Evolutionary conservation across 1,140 invertebrate genomes (phyloP), one percentile per base, ranked within the genome.

Genomic region (Aphelenchoides besseyi): DNA sequence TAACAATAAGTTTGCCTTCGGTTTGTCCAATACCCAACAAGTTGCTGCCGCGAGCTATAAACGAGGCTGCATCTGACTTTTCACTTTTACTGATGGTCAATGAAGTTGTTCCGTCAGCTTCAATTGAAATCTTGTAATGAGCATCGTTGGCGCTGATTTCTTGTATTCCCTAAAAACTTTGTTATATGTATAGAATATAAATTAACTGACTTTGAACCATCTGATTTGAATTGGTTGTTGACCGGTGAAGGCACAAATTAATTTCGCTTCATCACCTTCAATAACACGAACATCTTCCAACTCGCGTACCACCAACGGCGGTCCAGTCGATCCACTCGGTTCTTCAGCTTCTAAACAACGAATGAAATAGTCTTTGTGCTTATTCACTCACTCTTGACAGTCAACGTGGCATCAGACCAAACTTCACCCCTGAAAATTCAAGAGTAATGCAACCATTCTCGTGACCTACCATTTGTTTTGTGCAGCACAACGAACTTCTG

Each of bases 231-330:
- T 92, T 71, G 92, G 88, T 0, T 93, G 93, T 87, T 93, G 93
- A 9, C 91, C 92, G 86, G 92, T 91, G 8, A 96, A 91, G 87
- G 92, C 90, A 78, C 85, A 85, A 84, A 93, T 91, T 77, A 96
- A 94, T 84, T 92, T 91, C 9, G 93, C 90, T 0, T 91, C 92
- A 59, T 90, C 90, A 48, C 91, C 92, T 85, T 95, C 93, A 76
- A 92, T 90, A 0, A 89, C 74, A 5, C 37, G 32, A n/a, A 66
- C 57, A 26, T 75, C 74, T 53, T 77, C 32, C 12, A 75, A 53
- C 3, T 37, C 54, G 18, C 37, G 57, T 23, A 75, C 74, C 36
- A 75, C 78, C 9, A 61, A 57, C 2, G 74, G 74, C 41, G 41
- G 18, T 5, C 55, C 55, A 23, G 5, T 59, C 12, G 55, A 28